Evolutionary conservation across 2,888 invertebrate genomes (phyloP).

Genomic region (Taphrorychus bicolor): DNA sequence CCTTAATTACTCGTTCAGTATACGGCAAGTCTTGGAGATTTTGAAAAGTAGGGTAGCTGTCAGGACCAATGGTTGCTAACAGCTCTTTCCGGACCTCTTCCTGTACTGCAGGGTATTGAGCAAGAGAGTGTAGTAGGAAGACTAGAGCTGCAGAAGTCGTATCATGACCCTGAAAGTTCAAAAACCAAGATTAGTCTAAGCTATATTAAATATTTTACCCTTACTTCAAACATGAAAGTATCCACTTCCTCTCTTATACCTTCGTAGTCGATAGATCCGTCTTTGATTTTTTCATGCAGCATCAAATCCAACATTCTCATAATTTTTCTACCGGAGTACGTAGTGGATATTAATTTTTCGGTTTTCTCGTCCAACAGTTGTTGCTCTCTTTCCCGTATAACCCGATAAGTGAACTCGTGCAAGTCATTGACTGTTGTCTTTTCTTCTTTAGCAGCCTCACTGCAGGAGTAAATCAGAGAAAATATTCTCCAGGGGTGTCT

Average conservation of each 20-base stretch:
- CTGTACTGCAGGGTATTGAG: constrained; percentile 43
- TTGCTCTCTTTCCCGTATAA: constrained; percentile 43
- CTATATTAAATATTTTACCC: neutral
- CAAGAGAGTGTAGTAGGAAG: constrained; percentile 42
- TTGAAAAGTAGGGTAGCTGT: constrained; percentile 45
- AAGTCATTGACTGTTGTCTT: constrained; percentile 42
- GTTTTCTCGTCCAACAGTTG: constrained; percentile 41
- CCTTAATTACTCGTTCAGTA: constrained; percentile 56
- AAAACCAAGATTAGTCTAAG: too few relatives aligned
- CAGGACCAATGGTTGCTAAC: constrained; percentile 43
- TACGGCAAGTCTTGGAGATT: constrained; percentile 55
- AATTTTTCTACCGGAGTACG: constrained; percentile 57
- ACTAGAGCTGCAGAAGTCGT: constrained; percentile 46
- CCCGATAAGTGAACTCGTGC: constrained; percentile 48
- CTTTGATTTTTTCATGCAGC: constrained; percentile 43
- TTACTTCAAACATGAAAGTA: constrained; percentile 63
- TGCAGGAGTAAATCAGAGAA: constrained; percentile 15
- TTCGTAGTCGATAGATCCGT: constrained; percentile 46
- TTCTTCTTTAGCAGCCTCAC: constrained; percentile 37
- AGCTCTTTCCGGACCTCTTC: constrained; percentile 44
- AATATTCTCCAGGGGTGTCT: constrained; percentile 44
- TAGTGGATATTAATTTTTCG: constrained; percentile 54
- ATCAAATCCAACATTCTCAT: constrained; percentile 50
- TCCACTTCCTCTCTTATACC: constrained; percentile 70
- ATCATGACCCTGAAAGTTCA: constrained; percentile 49